Conservation (phyloP, 1,140 invertebrate species). For the Ceratina japonica region DNA sequence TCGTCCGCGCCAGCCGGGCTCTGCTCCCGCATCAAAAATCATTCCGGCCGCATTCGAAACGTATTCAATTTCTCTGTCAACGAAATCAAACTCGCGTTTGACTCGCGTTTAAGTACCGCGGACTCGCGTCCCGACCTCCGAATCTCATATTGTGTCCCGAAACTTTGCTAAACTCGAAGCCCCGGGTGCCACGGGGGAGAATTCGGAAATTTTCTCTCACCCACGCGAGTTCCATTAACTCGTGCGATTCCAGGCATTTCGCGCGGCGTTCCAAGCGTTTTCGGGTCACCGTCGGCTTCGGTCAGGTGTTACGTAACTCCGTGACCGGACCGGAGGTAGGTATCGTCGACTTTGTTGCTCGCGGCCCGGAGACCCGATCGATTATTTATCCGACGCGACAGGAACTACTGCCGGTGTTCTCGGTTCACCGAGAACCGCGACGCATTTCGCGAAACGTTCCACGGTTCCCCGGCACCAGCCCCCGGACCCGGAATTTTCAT, state of each 20-base stretch:
- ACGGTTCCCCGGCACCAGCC: slow-evolving; percentile 25
- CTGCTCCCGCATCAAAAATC: no score
- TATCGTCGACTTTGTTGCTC: slow-evolving; percentile 28
- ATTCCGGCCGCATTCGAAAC: no score
- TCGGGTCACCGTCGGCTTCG: neutral
- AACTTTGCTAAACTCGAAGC: no score
- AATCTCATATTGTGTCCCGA: no score
- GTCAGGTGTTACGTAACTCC: slow-evolving; percentile 26
- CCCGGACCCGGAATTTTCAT: slow-evolving; percentile 50
- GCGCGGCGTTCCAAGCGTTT: slow-evolving; percentile 2
- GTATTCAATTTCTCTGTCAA: no score
- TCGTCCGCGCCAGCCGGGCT: no score
- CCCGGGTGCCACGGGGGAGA: no score
- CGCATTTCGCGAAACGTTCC: slow-evolving; percentile 43
- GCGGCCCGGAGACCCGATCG: slow-evolving; percentile 19
- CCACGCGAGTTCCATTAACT: no score
- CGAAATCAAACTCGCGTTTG: no score
- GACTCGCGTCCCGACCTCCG: no score
- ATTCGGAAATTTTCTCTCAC: no score
- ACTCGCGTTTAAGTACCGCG: no score
- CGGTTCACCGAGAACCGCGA: slow-evolving; percentile 16
- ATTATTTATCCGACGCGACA: slow-evolving; percentile 41
- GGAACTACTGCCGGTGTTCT: neutral
- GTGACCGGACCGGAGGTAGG: neutral
- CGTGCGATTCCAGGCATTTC: slow-evolving; percentile 1